These are phyloP conservation scores for Erythrocercus mccallii DNA, from an alignment of 2,113 vertebrate species.

Conservation along the genomic window DNA sequence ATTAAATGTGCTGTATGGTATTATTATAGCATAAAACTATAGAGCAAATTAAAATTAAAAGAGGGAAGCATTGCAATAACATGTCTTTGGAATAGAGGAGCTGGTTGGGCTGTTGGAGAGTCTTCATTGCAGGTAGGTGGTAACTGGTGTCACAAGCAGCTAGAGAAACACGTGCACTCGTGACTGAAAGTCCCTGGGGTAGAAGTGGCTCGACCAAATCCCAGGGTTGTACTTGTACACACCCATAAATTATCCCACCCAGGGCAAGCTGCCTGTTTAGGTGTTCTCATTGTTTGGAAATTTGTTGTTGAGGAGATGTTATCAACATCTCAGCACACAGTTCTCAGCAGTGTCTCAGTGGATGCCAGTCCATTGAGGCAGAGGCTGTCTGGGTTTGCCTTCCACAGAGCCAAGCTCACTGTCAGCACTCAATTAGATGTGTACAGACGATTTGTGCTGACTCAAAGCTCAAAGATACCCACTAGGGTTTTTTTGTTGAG, in stretches of 20 bases:
- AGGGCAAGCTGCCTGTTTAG: background rate
- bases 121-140: background rate
- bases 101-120: background rate
- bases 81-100: background rate
- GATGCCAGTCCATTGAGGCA: conserved; percentile 12
- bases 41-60: background rate
- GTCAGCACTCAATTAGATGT: background rate
- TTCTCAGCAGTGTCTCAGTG: background rate
- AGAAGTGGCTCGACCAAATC: background rate
- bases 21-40: background rate
- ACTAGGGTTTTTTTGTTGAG: background rate
- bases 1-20: background rate
- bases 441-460: background rate
- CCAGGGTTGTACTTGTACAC: background rate
- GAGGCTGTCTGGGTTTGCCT: background rate
- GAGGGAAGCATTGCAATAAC: background rate
- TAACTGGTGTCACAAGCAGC: background rate
- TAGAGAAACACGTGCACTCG: background rate
- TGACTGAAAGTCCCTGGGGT: background rate
- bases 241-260: background rate
- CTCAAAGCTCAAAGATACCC: background rate
- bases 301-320: background rate
- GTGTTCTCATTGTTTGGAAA: conserved; percentile 17
- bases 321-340: background rate
- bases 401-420: background rate